Evolutionary conservation across 2,888 invertebrate species (phyloP).

Genomic region (Ptilodon capucinus): DNA sequence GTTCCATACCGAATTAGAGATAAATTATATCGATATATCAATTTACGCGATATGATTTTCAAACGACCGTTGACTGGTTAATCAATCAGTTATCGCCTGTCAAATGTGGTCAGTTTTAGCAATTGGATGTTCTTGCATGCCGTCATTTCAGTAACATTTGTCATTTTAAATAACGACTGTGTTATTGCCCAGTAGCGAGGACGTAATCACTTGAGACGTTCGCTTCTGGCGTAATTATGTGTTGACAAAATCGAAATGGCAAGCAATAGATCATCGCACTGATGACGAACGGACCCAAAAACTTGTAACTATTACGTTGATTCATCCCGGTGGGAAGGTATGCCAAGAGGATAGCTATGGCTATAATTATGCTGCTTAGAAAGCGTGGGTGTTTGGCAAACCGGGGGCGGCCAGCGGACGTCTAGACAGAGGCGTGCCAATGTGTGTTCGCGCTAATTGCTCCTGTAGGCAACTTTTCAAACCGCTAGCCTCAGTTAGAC

Average conservation of each 20-base stretch:
- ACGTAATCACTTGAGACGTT: constrained; percentile 19
- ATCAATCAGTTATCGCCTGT: constrained; percentile 53
- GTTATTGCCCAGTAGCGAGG: constrained; percentile 10
- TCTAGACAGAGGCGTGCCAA: constrained; percentile 40
- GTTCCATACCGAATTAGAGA: background rate
- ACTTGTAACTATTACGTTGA: constrained; percentile 7
- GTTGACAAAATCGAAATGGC: constrained; percentile 41
- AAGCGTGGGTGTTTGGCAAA: constrained; percentile 25
- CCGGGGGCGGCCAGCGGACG: constrained; percentile 16
- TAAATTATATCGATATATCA: background rate
- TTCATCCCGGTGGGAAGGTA: background rate
- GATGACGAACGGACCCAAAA: constrained; percentile 29
- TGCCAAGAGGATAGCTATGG: constrained; percentile 6
- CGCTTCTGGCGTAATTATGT: constrained; percentile 31
- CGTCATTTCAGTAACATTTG: constrained; percentile 19
- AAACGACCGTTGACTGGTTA: constrained; percentile 45
- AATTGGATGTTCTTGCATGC: constrained; percentile 38
- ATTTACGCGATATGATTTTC: constrained; percentile 26
- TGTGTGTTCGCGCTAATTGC: constrained; percentile 44
- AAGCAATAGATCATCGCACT: constrained; percentile 31
- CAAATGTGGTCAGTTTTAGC: constrained; percentile 35
- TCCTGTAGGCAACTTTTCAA: constrained; percentile 39
- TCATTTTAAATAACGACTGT: constrained; percentile 28
- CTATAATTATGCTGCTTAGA: constrained; percentile 30
- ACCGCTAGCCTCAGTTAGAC: constrained; percentile 16